Percentiles rank a stretch among this genome's conserved stretches.
These are phyloP conservation scores for Hofmannophila pseudospretella DNA, from an alignment of 2,888 invertebrate species.

Conservation along the genomic window DNA sequence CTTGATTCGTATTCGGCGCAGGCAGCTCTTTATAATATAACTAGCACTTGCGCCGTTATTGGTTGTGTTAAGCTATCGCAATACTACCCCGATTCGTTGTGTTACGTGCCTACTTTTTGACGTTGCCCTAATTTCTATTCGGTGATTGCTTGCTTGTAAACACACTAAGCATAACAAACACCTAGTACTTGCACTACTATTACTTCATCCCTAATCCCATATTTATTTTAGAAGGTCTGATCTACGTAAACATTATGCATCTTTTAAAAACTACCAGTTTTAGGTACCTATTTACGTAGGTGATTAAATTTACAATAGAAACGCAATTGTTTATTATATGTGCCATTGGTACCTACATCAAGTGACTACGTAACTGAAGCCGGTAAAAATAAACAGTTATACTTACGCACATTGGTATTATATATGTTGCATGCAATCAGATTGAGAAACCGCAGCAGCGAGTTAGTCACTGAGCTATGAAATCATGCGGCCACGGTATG, in stretches of 20 bases:
- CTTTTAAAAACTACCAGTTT: too few relatives aligned
- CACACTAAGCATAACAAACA: background rate
- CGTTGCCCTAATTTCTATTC: conserved; percentile 26
- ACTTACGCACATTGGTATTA: conserved; percentile 16
- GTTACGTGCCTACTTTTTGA: conserved; percentile 14
- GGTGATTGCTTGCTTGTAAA: too few relatives aligned
- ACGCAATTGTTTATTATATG: too few relatives aligned
- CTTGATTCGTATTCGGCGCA: conserved; percentile 52
- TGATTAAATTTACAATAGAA: too few relatives aligned
- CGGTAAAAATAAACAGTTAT: conserved; percentile 4
- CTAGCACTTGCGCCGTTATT: conserved; percentile 40
- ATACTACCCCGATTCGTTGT: conserved; percentile 23
- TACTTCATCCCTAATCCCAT: too few relatives aligned
- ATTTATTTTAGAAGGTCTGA: too few relatives aligned
- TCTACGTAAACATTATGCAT: too few relatives aligned
- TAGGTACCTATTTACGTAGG: too few relatives aligned
- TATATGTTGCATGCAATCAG: conserved; percentile 37
- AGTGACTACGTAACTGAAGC: conserved; percentile 3
- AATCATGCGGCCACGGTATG: conserved; percentile 66
- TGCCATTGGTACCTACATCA: too few relatives aligned
- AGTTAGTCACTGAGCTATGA: conserved; percentile 66
- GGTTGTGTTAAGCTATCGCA: conserved; percentile 23
- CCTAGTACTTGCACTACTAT: too few relatives aligned
- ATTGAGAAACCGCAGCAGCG: conserved; percentile 57
- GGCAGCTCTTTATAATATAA: conserved; percentile 30